Conservation (phyloP, 2,113 vertebrate species). For the Peromyscus maniculatus region DNA sequence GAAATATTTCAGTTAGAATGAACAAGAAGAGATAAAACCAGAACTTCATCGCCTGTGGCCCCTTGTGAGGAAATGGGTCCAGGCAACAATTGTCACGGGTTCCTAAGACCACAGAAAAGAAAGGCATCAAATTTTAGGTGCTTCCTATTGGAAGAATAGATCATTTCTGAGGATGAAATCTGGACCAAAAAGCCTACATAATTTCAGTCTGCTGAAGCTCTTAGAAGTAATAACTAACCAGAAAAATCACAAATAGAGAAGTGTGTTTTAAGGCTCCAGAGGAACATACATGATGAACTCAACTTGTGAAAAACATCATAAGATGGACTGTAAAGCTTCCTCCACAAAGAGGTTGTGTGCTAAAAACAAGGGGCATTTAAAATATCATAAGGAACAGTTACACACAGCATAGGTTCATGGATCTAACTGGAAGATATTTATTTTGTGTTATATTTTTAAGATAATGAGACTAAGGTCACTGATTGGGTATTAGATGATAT, state of each 20-base stretch:
- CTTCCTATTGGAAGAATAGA: not conserved
- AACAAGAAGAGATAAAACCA: not conserved
- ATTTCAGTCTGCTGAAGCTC: not conserved
- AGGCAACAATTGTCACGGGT: not conserved
- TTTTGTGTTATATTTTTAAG: not conserved
- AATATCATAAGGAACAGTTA: not conserved
- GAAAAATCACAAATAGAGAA: not conserved
- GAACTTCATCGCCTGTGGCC: not conserved
- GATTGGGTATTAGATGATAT: not conserved
- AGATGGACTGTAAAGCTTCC: not conserved
- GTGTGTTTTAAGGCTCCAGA: not conserved
- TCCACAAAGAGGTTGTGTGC: not conserved
- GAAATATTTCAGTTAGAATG: not conserved
- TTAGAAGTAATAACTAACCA: not conserved
- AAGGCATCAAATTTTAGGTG: not conserved
- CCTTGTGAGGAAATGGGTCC: not conserved
- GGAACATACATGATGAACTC: not conserved
- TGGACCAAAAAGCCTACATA: not conserved
- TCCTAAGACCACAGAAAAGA: not conserved
- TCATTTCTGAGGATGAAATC: not conserved
- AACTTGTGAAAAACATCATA: constrained; percentile 24
- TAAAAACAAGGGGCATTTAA: not conserved
- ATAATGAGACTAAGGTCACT: not conserved
- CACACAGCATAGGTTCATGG: not conserved
- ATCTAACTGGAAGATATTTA: not conserved